Conservation (phyloP, 2,797 vertebrate species). For the Poeciliopsis paucimaculata region DNA sequence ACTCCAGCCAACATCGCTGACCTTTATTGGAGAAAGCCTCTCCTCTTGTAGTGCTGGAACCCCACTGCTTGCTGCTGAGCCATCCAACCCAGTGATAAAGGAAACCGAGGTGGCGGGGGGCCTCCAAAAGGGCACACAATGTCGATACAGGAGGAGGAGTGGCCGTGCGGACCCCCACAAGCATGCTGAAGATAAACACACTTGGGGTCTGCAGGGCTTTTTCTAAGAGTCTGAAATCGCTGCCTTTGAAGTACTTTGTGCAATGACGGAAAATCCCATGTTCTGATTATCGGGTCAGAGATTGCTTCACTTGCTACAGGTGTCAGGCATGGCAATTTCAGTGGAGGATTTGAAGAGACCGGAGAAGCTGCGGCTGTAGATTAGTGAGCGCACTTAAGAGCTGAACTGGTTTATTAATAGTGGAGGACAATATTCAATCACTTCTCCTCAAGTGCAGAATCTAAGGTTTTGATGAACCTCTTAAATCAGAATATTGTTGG, state of each 20-base stretch:
- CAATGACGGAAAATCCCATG: slow-evolving; percentile 50
- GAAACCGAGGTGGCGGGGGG: slow-evolving; percentile 69
- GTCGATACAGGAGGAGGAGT: slow-evolving; percentile 76
- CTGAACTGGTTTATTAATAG: slow-evolving; percentile 5
- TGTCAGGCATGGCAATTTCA: slow-evolving; percentile 47
- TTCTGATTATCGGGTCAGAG: slow-evolving; percentile 44
- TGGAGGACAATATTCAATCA: background rate
- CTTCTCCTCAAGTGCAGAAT: background rate
- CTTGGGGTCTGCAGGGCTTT: slow-evolving; percentile 55
- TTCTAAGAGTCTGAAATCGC: slow-evolving; percentile 60
- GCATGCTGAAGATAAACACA: slow-evolving; percentile 65
- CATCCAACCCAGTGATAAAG: slow-evolving; percentile 73
- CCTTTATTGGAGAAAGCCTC: slow-evolving; percentile 77
- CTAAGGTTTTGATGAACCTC: background rate
- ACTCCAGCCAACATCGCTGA: slow-evolving; percentile 69
- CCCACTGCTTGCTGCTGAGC: slow-evolving; percentile 68
- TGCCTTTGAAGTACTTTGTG: slow-evolving; percentile 64
- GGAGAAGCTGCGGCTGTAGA: slow-evolving; percentile 11
- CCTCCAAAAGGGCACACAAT: slow-evolving; percentile 78
- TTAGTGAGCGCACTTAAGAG: background rate
- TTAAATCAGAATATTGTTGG: background rate
- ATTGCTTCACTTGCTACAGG: slow-evolving; percentile 42
- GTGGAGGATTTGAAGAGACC: slow-evolving; percentile 15
- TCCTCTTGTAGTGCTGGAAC: slow-evolving; percentile 69
- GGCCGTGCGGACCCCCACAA: slow-evolving; percentile 71